Percentiles rank a stretch among this genome's conserved stretches.
These are phyloP conservation scores for Shargacucullia verbasci DNA, from an alignment of 2,888 invertebrate species.

Conservation along the genomic window DNA sequence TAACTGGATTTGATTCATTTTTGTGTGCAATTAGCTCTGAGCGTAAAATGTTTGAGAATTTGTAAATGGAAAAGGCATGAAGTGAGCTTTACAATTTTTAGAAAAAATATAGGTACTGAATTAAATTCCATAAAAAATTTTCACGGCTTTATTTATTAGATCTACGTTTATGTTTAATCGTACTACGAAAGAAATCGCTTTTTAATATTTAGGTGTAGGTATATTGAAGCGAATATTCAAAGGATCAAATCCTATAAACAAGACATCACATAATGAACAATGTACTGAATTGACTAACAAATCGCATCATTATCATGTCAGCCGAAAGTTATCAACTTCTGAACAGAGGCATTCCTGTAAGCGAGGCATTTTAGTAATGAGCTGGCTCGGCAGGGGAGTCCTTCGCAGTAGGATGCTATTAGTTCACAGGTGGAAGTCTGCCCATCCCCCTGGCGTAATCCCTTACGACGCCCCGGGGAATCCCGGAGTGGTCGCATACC, in stretches of 20 bases:
- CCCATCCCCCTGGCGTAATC: constrained; percentile 27
- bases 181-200: too few species aligned
- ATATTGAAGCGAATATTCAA: too few species aligned
- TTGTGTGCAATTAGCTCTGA: constrained; percentile 26
- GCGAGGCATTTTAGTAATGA: constrained; percentile 41
- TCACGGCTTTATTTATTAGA: too few species aligned
- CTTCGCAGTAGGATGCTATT: constrained; percentile 42
- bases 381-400: constrained; percentile 42
- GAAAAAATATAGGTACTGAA: too few species aligned
- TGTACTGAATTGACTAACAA: constrained; percentile 11
- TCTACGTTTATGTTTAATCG: too few species aligned
- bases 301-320: constrained; percentile 28
- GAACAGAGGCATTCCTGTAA: constrained; percentile 21
- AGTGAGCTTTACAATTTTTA: too few species aligned
- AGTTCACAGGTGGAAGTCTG: constrained; percentile 41
- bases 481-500: constrained; percentile 13
- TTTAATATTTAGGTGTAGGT: too few species aligned
- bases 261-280: background rate
- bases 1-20: constrained; percentile 48
- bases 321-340: constrained; percentile 25
- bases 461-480: constrained; percentile 48
- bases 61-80: too few species aligned
- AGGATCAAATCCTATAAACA: too few species aligned
- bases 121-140: too few species aligned
- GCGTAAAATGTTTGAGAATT: too few species aligned